These are phyloP conservation scores for Formica exsecta DNA, from an alignment of 1,140 invertebrate genomes.

Conservation along the genomic window DNA sequence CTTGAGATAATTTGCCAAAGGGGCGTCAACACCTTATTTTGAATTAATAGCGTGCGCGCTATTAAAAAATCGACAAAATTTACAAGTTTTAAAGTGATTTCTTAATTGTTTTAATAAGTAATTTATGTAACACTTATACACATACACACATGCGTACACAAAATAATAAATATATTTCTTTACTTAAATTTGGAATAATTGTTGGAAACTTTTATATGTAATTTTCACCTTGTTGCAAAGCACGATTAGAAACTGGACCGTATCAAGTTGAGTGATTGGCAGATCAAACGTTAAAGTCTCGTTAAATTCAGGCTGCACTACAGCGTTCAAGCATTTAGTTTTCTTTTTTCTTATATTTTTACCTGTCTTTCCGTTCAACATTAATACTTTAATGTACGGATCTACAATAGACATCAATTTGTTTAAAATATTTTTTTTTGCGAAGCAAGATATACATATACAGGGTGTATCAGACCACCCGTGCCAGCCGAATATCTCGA, in stretches of 20 bases:
- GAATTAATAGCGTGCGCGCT: no score
- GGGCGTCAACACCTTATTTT: no score
- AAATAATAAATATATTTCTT: not conserved
- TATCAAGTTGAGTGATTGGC: slow-evolving; percentile 85
- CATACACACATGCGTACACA: no score
- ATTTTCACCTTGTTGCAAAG: slow-evolving; percentile 84
- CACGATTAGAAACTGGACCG: slow-evolving; percentile 85
- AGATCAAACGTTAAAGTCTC: slow-evolving; percentile 88
- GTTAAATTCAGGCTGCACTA: slow-evolving; percentile 85
- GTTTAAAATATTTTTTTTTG: slow-evolving; percentile 1
- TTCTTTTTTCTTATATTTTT: slow-evolving; percentile 87
- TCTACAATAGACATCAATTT: slow-evolving; percentile 78
- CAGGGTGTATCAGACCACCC: no score
- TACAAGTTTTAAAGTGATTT: no score
- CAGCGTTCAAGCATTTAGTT: slow-evolving; percentile 81
- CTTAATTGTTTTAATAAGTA: no score
- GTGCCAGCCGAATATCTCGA: no score
- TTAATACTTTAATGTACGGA: slow-evolving; percentile 86
- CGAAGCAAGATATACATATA: not conserved
- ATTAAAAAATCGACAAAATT: no score
- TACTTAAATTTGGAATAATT: not conserved
- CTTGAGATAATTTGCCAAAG: no score
- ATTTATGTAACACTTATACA: no score
- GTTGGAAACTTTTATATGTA: slow-evolving; percentile 44
- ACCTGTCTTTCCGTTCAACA: slow-evolving; percentile 86